These are phyloP conservation scores for Argyresthia albistria DNA, from an alignment of 2,888 invertebrate species.

Conservation along the genomic window DNA sequence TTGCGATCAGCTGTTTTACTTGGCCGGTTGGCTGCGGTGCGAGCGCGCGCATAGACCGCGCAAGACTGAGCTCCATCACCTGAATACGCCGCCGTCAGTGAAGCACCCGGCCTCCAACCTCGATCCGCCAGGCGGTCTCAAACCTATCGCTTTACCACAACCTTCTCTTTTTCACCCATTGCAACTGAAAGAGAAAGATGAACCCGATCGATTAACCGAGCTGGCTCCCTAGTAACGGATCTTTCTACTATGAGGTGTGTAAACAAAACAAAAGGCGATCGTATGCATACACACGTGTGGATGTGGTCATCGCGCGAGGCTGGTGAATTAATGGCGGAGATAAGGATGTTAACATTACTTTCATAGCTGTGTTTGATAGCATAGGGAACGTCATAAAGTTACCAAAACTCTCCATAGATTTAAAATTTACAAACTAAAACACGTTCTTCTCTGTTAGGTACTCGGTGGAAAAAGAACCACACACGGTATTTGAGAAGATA, in stretches of 20 bases:
- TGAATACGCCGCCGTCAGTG: not conserved
- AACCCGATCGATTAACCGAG: not conserved
- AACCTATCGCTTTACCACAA: not conserved
- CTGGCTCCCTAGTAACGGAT: conserved; percentile 30
- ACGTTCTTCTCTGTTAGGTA: too few relatives aligned
- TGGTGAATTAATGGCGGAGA: too few relatives aligned
- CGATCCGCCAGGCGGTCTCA: not conserved
- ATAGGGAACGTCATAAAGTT: too few relatives aligned
- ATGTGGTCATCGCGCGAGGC: not conserved
- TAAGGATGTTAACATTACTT: too few relatives aligned
- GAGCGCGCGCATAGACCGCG: conserved; percentile 46
- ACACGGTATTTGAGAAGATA: too few relatives aligned
- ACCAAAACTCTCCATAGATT: too few relatives aligned
- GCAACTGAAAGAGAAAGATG: not conserved
- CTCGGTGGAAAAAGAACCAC: too few relatives aligned
- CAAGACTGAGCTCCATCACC: conserved; percentile 36
- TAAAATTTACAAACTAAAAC: too few relatives aligned
- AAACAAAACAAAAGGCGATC: conserved; percentile 46
- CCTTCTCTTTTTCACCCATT: not conserved
- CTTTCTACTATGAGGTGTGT: conserved; percentile 53
- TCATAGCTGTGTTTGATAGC: too few relatives aligned
- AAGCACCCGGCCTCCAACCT: too few relatives aligned
- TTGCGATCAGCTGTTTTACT: conserved; percentile 50
- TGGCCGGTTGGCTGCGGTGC: conserved; percentile 22
- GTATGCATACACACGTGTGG: conserved; percentile 2